A percentile compares a stretch with the other conserved stretches of the same genome.
Evolutionary conservation across 2,113 vertebrate genomes (phyloP).

Genomic region (Physeter macrocephalus): DNA sequence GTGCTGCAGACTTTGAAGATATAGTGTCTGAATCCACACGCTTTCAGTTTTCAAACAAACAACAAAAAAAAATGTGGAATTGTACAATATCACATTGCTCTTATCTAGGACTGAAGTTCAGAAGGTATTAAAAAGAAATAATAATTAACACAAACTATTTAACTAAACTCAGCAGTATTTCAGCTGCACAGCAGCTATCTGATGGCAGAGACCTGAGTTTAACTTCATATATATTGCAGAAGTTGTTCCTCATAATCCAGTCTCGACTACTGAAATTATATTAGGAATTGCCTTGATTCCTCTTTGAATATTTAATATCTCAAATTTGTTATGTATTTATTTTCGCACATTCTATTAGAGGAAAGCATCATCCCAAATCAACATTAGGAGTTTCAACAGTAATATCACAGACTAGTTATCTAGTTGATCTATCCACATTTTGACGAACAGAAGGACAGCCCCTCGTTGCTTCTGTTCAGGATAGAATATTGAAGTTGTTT

Average conservation of each 20-base stretch:
- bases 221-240: not conserved
- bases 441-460: not conserved
- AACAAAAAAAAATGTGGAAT: slow-evolving; percentile 21
- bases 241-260: not conserved
- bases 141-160: slow-evolving; percentile 10
- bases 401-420: not conserved
- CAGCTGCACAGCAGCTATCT: not conserved
- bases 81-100: not conserved
- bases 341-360: not conserved
- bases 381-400: not conserved
- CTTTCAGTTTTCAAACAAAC: slow-evolving; percentile 5
- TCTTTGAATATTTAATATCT: not conserved
- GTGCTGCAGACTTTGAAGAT: slow-evolving; percentile 59
- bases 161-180: not conserved
- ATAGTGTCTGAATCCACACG: slow-evolving; percentile 34
- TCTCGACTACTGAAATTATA: not conserved
- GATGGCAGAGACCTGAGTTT: not conserved
- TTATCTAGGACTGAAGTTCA: not conserved
- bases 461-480: not conserved
- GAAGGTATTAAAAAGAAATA: slow-evolving; percentile 28
- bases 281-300: not conserved
- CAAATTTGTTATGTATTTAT: not conserved
- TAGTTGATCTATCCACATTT: not conserved
- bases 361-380: not conserved
- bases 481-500: not conserved